Evolutionary conservation across 2,888 invertebrate species (phyloP), one percentile per base, ranked within the genome.

Genomic region (Drosophila putrida): DNA sequence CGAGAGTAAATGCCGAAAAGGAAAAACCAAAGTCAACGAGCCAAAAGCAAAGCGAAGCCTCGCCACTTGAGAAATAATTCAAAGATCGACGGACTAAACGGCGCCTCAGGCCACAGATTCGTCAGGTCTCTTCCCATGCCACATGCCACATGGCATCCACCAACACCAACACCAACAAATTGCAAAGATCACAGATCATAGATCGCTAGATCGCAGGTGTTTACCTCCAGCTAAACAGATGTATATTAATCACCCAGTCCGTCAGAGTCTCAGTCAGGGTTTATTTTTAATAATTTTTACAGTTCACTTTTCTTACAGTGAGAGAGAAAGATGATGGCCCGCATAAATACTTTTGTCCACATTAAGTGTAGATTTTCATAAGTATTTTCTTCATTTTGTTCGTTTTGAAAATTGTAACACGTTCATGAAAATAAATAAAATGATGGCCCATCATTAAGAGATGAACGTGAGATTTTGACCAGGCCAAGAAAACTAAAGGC

Each of bases 171-270:
- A 20, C 20, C 85, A 87, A 80, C 84, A 90, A 91, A 90, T 90
- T 90, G 88, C 89, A 82, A 80, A 33, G 47, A 33, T 15, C 28
- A 0, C 28, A 0, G 25, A 43, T 20, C 41, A 10, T 20, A 6
- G 44, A 28, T 28, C 13, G 28, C 28, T 20, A 85, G 81, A 89
- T 75, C 77, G 81, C 90, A 91, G 91, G 90, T 91, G 91, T 90
- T 91, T 86, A 76, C 79, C 78, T 28, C 54, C 33, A 62, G 71
- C 71, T 31, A 75, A 49, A 75, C 53, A 8, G 0, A 33, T 33
- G 41, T 39, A 66, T 59, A 75, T 75, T 59, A 75, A 75, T 75
- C 61, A 75, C 57, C 49, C 55, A 33, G 8, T 28, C 20, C 20
- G 20, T 20, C 20, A 20, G 13, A 33, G 38, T 13, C 6, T 13